Percentiles rank a stretch among this genome's conserved stretches.
phyloP scores from a whole-genome alignment of 2,113 vertebrate genomes.

The Cottus gobio region DNA sequence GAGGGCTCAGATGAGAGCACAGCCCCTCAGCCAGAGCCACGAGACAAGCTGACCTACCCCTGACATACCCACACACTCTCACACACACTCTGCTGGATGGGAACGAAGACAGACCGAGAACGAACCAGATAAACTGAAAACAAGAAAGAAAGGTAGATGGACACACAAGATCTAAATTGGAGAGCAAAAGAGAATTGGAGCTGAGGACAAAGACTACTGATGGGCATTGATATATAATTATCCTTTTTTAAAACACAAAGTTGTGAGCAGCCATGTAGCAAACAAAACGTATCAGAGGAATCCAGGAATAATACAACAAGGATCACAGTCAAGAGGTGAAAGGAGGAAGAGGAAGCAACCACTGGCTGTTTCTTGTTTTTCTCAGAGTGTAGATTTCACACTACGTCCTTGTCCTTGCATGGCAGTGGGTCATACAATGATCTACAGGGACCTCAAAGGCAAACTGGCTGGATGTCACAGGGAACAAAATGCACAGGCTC shows the following conservation, averaged over 20 bases:
- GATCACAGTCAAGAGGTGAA: constrained; percentile 25
- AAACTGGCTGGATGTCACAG: constrained; percentile 19
- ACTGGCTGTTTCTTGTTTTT: constrained; percentile 34
- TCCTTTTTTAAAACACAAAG: neutral
- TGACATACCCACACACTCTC: constrained; percentile 37
- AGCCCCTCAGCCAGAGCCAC: constrained; percentile 70
- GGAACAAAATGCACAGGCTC: neutral
- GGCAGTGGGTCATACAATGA: constrained; percentile 32
- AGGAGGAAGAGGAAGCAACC: constrained; percentile 31
- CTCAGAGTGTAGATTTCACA: constrained; percentile 29
- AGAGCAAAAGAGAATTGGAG: neutral
- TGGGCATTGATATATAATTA: neutral
- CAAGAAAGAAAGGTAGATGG: constrained; percentile 26
- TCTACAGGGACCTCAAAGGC: constrained; percentile 19
- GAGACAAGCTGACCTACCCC: constrained; percentile 73
- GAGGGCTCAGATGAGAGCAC: constrained; percentile 75
- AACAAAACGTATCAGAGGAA: constrained; percentile 24
- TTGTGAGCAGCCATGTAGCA: neutral
- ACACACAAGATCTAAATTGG: constrained; percentile 1
- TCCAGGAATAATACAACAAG: constrained; percentile 24
- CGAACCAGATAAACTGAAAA: constrained; percentile 12
- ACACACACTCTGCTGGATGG: constrained; percentile 38
- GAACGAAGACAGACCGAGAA: constrained; percentile 11
- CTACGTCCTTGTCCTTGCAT: constrained; percentile 2
- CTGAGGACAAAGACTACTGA: constrained; percentile 11